Conservation (phyloP, 2,888 invertebrate species). For the Tiliacea aurago region DNA sequence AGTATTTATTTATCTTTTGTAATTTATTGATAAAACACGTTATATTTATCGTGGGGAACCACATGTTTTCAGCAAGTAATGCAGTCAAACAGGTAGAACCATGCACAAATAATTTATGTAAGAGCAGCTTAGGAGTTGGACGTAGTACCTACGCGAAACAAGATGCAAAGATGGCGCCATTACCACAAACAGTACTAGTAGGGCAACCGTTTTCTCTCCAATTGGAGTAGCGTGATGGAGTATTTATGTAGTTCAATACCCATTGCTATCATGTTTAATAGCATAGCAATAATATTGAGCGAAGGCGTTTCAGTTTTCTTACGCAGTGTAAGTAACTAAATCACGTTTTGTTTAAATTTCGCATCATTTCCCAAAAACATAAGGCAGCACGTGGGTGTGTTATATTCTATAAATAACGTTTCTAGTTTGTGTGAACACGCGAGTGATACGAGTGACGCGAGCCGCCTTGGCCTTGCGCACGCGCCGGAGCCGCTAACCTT, state of each 20-base stretch:
- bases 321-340: constrained; percentile 6
- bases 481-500: constrained; percentile 64
- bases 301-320: not conserved
- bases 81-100: not conserved
- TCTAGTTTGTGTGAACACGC: constrained; percentile 35
- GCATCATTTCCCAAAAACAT: constrained; percentile 27
- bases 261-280: not conserved
- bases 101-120: not conserved
- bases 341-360: constrained; percentile 22
- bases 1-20: not conserved
- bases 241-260: not conserved
- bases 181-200: not conserved
- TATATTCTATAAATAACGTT: constrained; percentile 36
- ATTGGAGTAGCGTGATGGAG: not conserved
- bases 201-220: not conserved
- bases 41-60: not conserved
- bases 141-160: not conserved
- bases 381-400: constrained; percentile 32
- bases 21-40: not conserved
- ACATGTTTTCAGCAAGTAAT: not conserved
- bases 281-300: not conserved
- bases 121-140: not conserved
- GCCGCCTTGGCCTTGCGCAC: constrained; percentile 64
- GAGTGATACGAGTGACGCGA: constrained; percentile 32
- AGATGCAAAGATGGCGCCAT: not conserved